These are phyloP conservation scores for Agrypnus murinus DNA, from an alignment of 2,888 invertebrate genomes.

Conservation along the genomic window DNA sequence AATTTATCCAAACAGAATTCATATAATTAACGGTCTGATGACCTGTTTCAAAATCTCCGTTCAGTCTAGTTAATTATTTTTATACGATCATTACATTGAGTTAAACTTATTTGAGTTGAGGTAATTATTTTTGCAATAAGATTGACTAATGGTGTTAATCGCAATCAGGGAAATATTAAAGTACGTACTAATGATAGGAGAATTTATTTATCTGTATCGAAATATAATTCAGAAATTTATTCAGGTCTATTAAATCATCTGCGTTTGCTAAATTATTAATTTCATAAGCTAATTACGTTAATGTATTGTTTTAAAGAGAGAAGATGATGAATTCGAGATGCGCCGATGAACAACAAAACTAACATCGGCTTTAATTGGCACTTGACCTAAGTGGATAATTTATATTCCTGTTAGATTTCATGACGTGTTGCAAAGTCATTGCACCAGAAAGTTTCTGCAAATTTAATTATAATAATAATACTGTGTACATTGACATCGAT, in stretches of 20 bases:
- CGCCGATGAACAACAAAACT: conserved; percentile 15
- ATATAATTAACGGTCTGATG: conserved; percentile 27
- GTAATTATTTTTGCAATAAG: conserved; percentile 1
- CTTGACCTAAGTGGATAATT: conserved; percentile 16
- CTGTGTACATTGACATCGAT: not conserved
- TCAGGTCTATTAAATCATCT: not conserved
- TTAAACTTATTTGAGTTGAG: too few relatives aligned
- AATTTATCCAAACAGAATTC: conserved; percentile 5
- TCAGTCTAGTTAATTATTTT: not conserved
- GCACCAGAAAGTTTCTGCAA: conserved; percentile 7
- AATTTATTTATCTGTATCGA: too few relatives aligned
- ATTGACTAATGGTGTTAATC: conserved; percentile 1
- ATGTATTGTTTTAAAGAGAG: not conserved
- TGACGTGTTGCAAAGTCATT: conserved; percentile 20
- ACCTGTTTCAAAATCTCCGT: conserved; percentile 2
- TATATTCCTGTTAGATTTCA: conserved; percentile 24
- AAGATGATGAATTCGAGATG: not conserved
- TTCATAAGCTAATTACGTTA: not conserved
- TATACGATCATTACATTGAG: not conserved
- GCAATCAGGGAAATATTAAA: too few relatives aligned
- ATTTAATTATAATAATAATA: not conserved
- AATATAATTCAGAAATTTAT: too few relatives aligned
- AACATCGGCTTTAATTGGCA: conserved; percentile 19
- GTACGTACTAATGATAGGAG: too few relatives aligned
- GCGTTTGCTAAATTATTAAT: not conserved